Evolutionary conservation across 2,888 invertebrate species (phyloP).

Genomic region (Lampropteryx suffumata): DNA sequence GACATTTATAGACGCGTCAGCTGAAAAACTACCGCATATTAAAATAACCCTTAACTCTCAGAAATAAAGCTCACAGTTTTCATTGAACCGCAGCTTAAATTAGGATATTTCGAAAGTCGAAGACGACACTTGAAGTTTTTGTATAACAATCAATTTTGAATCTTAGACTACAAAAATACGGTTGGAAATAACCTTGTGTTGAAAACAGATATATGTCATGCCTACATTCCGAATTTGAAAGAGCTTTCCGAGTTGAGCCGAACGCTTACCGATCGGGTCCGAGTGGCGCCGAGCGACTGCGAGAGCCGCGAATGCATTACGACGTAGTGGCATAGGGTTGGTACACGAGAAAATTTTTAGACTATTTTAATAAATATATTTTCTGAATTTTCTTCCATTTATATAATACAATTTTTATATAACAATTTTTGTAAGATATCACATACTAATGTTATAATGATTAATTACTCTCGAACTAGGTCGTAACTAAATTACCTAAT

Average conservation of each 20-base stretch:
- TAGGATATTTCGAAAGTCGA: slow-evolving; percentile 78
- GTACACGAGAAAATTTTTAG: slow-evolving; percentile 43
- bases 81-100: slow-evolving; percentile 55
- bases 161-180: slow-evolving; percentile 35
- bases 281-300: slow-evolving; percentile 76
- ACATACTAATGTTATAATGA: no score
- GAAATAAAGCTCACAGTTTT: slow-evolving; percentile 37
- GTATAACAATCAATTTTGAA: slow-evolving; percentile 34
- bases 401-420: no score
- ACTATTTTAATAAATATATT: not conserved
- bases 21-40: slow-evolving; percentile 57
- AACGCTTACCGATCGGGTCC: slow-evolving; percentile 80
- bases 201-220: slow-evolving; percentile 67
- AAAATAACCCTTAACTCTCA: slow-evolving; percentile 43
- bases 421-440: no score
- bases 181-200: slow-evolving; percentile 38
- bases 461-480: no score
- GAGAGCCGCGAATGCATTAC: slow-evolving; percentile 79
- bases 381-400: not conserved
- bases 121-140: slow-evolving; percentile 62
- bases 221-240: slow-evolving; percentile 72
- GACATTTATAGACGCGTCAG: slow-evolving; percentile 77
- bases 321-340: slow-evolving; percentile 68
- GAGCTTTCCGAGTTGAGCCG: slow-evolving; percentile 74
- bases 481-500: no score